Percentiles rank a stretch among this genome's conserved stretches.
These are phyloP conservation scores for Ciconia nigra DNA, from an alignment of 2,797 vertebrate species.

Conservation along the genomic window DNA sequence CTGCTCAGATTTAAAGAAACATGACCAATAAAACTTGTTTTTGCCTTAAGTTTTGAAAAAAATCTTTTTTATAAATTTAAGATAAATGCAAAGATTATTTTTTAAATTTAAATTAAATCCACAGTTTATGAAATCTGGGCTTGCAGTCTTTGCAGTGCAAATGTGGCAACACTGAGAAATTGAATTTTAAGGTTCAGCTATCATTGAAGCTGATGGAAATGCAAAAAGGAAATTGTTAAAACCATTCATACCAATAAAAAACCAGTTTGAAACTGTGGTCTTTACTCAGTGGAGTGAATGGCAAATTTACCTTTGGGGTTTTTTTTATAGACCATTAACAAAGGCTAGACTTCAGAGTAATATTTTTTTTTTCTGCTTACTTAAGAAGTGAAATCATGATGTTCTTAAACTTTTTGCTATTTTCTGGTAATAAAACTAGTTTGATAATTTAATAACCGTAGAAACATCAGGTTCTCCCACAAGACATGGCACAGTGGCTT, in stretches of 20 bases:
- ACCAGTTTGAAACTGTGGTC: background rate
- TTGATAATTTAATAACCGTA: background rate
- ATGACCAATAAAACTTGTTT: conserved; percentile 42
- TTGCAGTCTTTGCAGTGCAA: background rate
- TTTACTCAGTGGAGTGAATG: background rate
- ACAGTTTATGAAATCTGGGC: background rate
- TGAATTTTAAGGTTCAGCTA: background rate
- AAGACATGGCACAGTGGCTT: background rate
- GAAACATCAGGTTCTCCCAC: background rate
- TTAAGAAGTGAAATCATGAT: background rate
- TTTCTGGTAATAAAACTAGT: background rate
- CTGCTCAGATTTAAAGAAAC: conserved; percentile 48
- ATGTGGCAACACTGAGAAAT: background rate
- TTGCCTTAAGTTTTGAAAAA: conserved; percentile 59
- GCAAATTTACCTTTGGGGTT: background rate
- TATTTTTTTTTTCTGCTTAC: background rate
- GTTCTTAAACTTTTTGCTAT: background rate
- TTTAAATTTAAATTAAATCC: background rate
- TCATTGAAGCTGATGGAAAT: background rate
- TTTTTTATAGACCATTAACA: background rate
- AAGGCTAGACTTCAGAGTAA: background rate
- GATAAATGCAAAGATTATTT: conserved; percentile 4
- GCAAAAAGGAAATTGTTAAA: background rate
- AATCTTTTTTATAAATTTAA: conserved; percentile 43
- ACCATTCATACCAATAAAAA: background rate